Conservation (phyloP, 2,113 vertebrate species). For the Dasyornis broadbenti region DNA sequence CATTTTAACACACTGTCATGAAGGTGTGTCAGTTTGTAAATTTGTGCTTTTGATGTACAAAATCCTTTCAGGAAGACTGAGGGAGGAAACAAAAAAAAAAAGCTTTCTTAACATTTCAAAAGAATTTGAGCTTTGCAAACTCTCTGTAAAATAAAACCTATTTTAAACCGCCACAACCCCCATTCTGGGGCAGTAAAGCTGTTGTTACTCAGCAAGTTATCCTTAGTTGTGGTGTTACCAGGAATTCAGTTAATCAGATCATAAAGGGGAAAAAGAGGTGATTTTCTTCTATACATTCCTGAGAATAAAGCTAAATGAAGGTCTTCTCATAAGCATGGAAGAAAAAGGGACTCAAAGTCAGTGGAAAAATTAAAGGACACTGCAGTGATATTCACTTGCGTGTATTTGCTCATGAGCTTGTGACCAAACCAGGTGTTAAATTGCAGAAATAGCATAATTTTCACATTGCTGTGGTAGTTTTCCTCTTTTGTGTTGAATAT, state of each 20-base stretch:
- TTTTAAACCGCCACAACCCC: neutral
- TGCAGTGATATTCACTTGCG: neutral
- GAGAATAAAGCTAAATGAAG: neutral
- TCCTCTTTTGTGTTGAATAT: neutral
- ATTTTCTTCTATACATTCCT: neutral
- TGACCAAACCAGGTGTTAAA: neutral
- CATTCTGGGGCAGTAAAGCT: neutral
- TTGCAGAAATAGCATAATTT: neutral
- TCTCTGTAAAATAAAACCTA: neutral
- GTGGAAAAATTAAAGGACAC: neutral
- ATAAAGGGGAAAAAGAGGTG: neutral
- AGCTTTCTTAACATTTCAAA: neutral
- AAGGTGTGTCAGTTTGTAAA: neutral
- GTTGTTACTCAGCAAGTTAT: neutral
- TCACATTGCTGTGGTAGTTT: neutral
- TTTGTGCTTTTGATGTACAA: neutral
- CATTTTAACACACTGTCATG: neutral
- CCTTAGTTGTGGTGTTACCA: neutral
- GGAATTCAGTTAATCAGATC: neutral
- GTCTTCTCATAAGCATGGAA: neutral
- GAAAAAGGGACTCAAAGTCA: neutral
- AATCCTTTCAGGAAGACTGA: neutral
- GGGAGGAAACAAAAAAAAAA: neutral
- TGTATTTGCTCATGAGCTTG: neutral
- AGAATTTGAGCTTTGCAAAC: neutral